A percentile compares a stretch with the other conserved stretches of the same genome.
Evolutionary conservation across 2,888 invertebrate genomes (phyloP).

Genomic region (Acheta domesticus): DNA sequence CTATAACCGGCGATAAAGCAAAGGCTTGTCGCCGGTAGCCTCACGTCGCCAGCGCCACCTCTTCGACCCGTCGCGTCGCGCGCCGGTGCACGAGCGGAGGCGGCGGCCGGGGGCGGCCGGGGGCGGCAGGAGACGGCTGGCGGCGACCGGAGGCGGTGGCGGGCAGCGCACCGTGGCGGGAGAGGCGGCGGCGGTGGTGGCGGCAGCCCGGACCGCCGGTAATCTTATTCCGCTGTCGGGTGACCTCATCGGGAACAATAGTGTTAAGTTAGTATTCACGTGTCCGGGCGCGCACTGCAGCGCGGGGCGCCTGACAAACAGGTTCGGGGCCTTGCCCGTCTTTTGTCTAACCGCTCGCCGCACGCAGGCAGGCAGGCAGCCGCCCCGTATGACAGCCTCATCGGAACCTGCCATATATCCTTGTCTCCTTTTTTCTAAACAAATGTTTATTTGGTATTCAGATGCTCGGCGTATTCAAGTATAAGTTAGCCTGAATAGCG

Average conservation of each 20-base stretch:
- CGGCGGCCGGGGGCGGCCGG: neutral
- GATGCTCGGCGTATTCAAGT: conserved; percentile 9
- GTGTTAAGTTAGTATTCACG: conserved; percentile 18
- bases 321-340: conserved; percentile 18
- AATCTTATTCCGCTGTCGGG: conserved; percentile 4
- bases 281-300: neutral
- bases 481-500: conserved; percentile 18
- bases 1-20: too few species aligned
- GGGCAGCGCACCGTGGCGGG: neutral
- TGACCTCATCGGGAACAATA: conserved; percentile 18
- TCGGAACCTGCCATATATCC: conserved; percentile 1
- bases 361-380: neutral
- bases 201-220: neutral
- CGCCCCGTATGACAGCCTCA: conserved; percentile 18
- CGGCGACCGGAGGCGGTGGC: neutral
- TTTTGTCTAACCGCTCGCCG: neutral
- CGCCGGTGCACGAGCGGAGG: neutral
- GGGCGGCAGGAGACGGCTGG: neutral
- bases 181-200: neutral
- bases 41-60: too few species aligned
- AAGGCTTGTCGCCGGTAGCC: too few species aligned
- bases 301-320: conserved; percentile 18
- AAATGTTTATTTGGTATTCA: conserved; percentile 18
- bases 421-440: conserved; percentile 18
- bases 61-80: neutral